Evolutionary conservation across 2,113 vertebrate genomes (phyloP).

Genomic region (Dipodomys spectabilis): DNA sequence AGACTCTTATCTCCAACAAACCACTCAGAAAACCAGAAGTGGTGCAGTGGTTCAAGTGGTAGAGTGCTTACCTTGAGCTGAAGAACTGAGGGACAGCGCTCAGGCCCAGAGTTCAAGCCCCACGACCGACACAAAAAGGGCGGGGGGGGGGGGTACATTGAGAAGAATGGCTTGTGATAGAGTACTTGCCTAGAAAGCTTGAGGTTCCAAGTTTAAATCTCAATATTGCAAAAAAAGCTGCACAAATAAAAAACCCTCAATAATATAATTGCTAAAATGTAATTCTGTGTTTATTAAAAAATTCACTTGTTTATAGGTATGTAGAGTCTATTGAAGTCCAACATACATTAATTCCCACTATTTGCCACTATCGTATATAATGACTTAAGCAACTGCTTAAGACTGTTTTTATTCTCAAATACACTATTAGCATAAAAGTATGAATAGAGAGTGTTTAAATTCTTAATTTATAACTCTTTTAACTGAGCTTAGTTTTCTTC

Average conservation of each 20-base stretch:
- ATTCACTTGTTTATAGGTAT: neutral
- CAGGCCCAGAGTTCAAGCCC: no score
- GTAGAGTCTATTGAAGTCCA: neutral
- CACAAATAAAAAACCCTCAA: neutral
- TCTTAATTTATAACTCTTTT: neutral
- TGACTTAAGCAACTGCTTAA: neutral
- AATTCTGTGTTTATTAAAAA: neutral
- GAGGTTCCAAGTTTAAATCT: no score
- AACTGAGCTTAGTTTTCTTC: neutral
- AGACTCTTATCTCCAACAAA: no score
- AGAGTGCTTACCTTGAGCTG: no score
- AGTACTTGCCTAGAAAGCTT: no score
- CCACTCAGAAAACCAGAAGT: no score
- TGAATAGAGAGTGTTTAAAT: neutral
- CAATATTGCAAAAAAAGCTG: no score
- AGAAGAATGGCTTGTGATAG: no score
- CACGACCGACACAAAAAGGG: no score
- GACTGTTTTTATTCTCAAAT: constrained; percentile 6
- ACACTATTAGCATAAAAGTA: neutral
- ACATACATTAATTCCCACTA: constrained; percentile 7
- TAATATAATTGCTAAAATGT: neutral
- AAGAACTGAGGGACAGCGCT: no score
- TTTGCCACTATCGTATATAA: neutral
- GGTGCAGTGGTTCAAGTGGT: no score
- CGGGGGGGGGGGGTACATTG: no score